Evolutionary conservation across 2,888 invertebrate genomes (phyloP), one percentile per base, ranked within the genome.

Genomic region (Eilema griseolum): DNA sequence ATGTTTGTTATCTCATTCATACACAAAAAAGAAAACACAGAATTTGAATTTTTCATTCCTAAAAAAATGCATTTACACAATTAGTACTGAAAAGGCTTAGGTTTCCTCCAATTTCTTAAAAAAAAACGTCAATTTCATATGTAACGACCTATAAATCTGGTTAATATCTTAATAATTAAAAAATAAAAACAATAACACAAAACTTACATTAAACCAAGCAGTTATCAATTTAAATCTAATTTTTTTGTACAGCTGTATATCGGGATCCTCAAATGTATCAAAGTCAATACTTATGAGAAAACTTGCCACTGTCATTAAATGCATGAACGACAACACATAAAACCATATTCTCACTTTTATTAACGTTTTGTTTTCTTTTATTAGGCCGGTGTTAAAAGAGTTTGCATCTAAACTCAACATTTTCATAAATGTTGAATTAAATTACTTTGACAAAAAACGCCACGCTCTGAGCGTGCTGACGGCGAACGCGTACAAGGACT

Each of bases 171-270:
- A 41, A 16, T 4, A 41, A 41, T 20, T 20, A 46, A 20, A 46
- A 52, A 52, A 46, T 46, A 37, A 37, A 12, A 37, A 28, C 5
- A 37, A 28, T 63, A 31, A 65, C 1, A 14, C 4, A 52, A 61
- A 0, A 91, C 94, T 94, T 82, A 94, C 94, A 86, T 94, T 94
- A 75, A 93, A 93, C 94, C 94, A 94, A 12, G 91, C 85, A 0
- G 94, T 94, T 24, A 94, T 89, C 59, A 94, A 83, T 82, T 90
- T 92, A 89, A 92, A 94, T 70, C 87, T 89, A 16, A 86, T 80
- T 61, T 83, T 86, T 33, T 90, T 82, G 70, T 93, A 94, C 61
- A 85, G 63, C 76, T 87, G 80, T 14, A 94, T 68, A 28, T 79
- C 81, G 8, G 88, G 89, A 74, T 93, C 91, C 57, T 89, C 86